Evolutionary conservation across 2,888 invertebrate species (phyloP).

Genomic region (Barypeithes pellucidus): DNA sequence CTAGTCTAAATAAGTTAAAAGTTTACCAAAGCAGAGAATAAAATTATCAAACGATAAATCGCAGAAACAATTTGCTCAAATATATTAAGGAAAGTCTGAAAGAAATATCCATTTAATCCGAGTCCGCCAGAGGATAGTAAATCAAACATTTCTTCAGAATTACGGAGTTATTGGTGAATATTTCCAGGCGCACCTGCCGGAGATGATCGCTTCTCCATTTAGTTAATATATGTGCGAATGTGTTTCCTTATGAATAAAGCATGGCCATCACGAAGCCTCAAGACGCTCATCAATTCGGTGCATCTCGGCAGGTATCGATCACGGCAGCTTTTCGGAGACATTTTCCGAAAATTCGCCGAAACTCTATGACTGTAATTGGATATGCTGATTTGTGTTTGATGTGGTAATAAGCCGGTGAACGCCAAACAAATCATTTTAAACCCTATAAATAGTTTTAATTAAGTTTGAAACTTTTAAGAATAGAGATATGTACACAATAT

Average conservation of each 20-base stretch:
- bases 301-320: constrained; percentile 41
- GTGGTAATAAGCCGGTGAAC: not conserved
- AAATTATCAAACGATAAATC: constrained; percentile 13
- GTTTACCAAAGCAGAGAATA: not conserved
- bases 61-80: constrained; percentile 1
- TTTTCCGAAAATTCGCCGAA: not conserved
- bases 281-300: constrained; percentile 55
- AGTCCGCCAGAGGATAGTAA: constrained; percentile 65
- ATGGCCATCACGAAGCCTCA: constrained; percentile 56
- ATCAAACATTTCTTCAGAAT: constrained; percentile 65
- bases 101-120: constrained; percentile 52
- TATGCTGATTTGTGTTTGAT: constrained; percentile 21
- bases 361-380: constrained; percentile 13
- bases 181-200: constrained; percentile 64
- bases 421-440: too few relatives aligned
- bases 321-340: constrained; percentile 17
- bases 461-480: too few relatives aligned
- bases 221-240: constrained; percentile 65
- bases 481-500: too few relatives aligned
- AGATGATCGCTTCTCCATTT: constrained; percentile 64
- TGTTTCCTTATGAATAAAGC: constrained; percentile 65
- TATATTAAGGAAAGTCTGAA: constrained; percentile 26
- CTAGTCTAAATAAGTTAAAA: too few relatives aligned
- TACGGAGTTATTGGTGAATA: constrained; percentile 66
- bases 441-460: too few relatives aligned